phyloP scores from a whole-genome alignment of 1,140 invertebrate species.

The Drosophila albomicans region DNA sequence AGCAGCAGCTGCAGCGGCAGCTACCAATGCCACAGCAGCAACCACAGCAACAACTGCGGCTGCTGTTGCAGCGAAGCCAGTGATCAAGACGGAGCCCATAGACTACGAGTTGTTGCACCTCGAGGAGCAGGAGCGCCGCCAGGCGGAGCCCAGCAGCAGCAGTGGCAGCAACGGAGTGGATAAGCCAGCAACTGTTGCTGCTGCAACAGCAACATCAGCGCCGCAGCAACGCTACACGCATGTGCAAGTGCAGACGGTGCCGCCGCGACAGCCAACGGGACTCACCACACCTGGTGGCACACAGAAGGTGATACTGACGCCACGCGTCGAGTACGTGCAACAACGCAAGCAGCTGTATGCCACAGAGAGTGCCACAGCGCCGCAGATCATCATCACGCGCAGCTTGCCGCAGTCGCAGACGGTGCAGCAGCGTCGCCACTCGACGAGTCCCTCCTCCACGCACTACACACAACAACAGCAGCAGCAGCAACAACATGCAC shows the following conservation, averaged over 20 bases:
- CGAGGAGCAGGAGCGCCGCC: conserved; percentile 60
- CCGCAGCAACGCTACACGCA: conserved; percentile 69
- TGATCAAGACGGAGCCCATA: conserved; percentile 78
- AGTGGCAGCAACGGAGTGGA: conserved; percentile 1
- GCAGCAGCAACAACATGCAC: conserved; percentile 24
- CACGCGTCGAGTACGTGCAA: conserved; percentile 75
- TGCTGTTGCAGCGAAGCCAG: conserved; percentile 35
- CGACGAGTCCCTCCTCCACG: conserved; percentile 68
- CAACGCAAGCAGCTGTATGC: conserved; percentile 45
- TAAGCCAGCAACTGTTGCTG: conserved; percentile 1
- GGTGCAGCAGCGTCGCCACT: conserved; percentile 58
- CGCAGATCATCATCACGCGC: conserved; percentile 78
- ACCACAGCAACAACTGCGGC: background rate
- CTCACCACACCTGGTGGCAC: conserved; percentile 66
- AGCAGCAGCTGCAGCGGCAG: conserved; percentile 31
- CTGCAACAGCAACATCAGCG: background rate
- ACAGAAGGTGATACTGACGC: conserved; percentile 81
- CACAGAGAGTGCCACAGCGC: conserved; percentile 21
- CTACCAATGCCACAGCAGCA: background rate
- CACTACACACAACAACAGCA: conserved; percentile 54
- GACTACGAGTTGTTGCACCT: conserved; percentile 80
- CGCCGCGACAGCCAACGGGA: conserved; percentile 70
- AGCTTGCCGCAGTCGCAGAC: conserved; percentile 54
- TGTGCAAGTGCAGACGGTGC: conserved; percentile 78
- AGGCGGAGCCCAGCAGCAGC: conserved; percentile 40